Evolutionary conservation across 2,888 invertebrate species (phyloP), one percentile per base, ranked within the genome.

Genomic region (Scelioninae gen. 2): DNA sequence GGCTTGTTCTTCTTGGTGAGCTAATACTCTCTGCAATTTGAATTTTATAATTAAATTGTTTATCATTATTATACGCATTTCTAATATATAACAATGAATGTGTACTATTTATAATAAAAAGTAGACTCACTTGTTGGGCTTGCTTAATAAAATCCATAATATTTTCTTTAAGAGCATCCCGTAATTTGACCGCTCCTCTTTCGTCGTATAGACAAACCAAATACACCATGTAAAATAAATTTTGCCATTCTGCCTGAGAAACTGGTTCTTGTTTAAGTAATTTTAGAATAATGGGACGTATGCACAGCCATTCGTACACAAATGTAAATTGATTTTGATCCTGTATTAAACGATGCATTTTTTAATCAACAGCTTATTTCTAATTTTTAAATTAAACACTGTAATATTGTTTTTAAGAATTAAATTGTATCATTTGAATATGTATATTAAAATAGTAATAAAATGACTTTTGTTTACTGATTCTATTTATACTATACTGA

Each of bases 131-230:
- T 81, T 90, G 91, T 86, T 97, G 96, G 25, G 97, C 97, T 85
- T 96, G 94, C 83, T 94, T 94, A 78, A 98, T 97, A 86, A 97
- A 98, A 84, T 95, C 94, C 83, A 95, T 92, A 75, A 98, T 96
- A 85, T 97, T 96, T 82, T 94, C 94, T 82, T 95, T 94, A 9
- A 98, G 89, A 19, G 95, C 94, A 82, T 95, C 94, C 81, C 94
- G 90, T 41, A 98, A 91, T 87, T 96, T 97, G 45, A 91, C 90
- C 0, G 96, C 93, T 0, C 96, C 96, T 86, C 96, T 95, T 81
- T 97, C 97, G 87, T 98, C 97, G 98, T 98, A 99, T 68, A 98
- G 88, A 86, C 97, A 97, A 10, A 98, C 96, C 72, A 94, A 91
- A 88, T 99, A 98, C 11, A 99, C 96, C 64, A 95, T 92, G 87